A percentile compares a stretch with the other conserved stretches of the same genome.
phyloP scores from a whole-genome alignment of 1,140 invertebrate genomes.

The Cotesia chilonis region DNA sequence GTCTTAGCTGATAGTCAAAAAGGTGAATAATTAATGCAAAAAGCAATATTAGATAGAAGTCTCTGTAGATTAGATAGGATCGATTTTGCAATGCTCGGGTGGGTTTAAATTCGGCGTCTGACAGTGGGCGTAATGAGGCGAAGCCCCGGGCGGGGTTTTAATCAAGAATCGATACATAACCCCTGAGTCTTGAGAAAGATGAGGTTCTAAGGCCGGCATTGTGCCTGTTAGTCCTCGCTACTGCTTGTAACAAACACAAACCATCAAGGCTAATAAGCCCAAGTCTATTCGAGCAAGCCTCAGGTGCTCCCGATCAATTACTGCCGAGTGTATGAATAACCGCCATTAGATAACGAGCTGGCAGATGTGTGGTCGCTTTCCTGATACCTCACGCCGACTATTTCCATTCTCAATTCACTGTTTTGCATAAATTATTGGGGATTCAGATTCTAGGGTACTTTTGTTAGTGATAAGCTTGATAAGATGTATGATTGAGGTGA shows the following conservation, averaged over 20 bases:
- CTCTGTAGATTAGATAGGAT: too few relatives aligned
- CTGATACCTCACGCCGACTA: background rate
- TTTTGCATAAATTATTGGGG: too few relatives aligned
- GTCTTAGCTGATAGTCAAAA: too few relatives aligned
- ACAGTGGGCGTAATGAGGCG: slow-evolving; percentile 56
- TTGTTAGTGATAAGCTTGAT: too few relatives aligned
- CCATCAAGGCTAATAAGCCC: slow-evolving; percentile 56
- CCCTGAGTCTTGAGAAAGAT: slow-evolving; percentile 47
- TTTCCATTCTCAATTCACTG: too few relatives aligned
- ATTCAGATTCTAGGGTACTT: too few relatives aligned
- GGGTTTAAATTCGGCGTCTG: background rate
- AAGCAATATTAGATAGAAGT: too few relatives aligned
- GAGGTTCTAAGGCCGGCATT: slow-evolving; percentile 15
- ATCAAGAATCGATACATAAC: slow-evolving; percentile 61
- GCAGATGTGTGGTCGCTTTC: slow-evolving; percentile 52
- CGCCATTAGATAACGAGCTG: slow-evolving; percentile 64
- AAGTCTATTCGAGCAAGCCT: slow-evolving; percentile 53
- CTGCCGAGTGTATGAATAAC: slow-evolving; percentile 49
- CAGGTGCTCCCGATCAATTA: slow-evolving; percentile 60
- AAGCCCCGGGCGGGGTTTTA: slow-evolving; percentile 57
- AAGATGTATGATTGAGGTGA: too few relatives aligned
- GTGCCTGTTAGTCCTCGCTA: slow-evolving; percentile 36
- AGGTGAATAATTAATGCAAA: too few relatives aligned
- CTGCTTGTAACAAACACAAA: slow-evolving; percentile 46
- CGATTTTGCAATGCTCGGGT: slow-evolving; percentile 42